phyloP scores from a whole-genome alignment of 2,888 invertebrate genomes.

The Melieria crassipennis region DNA sequence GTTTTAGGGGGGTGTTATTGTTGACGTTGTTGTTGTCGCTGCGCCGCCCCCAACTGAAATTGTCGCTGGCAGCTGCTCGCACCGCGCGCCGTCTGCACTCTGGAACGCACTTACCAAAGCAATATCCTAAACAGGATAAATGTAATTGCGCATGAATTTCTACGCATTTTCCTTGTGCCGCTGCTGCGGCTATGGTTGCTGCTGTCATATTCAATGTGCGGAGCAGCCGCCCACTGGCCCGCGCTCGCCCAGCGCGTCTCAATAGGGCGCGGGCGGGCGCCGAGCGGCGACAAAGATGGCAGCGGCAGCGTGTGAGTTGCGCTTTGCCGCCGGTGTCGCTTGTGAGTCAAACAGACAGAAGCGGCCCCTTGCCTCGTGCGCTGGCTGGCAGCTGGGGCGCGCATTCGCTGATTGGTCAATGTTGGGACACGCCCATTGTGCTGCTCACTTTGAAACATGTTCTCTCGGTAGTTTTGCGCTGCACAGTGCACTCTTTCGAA shows the following conservation, averaged over 20 bases:
- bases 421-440: constrained; percentile 21
- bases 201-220: constrained; percentile 14
- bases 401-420: constrained; percentile 15
- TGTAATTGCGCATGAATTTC: constrained; percentile 66
- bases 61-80: constrained; percentile 1
- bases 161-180: constrained; percentile 58
- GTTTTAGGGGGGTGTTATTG: constrained; percentile 18
- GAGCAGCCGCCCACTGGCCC: neutral
- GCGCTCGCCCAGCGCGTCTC: neutral
- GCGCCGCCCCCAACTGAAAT: constrained; percentile 2
- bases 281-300: constrained; percentile 10
- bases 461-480: no score
- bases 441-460: neutral
- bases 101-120: constrained; percentile 53
- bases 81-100: constrained; percentile 30
- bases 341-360: neutral
- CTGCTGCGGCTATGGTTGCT: constrained; percentile 6
- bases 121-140: constrained; percentile 66
- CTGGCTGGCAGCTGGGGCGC: neutral
- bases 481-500: no score
- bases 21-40: constrained; percentile 3
- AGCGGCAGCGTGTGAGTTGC: constrained; percentile 6
- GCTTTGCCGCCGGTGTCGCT: neutral
- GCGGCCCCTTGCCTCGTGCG: neutral
- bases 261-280: no score